Evolutionary conservation across 2,797 vertebrate species (phyloP).

Genomic region (Microctenopoma lineatum): DNA sequence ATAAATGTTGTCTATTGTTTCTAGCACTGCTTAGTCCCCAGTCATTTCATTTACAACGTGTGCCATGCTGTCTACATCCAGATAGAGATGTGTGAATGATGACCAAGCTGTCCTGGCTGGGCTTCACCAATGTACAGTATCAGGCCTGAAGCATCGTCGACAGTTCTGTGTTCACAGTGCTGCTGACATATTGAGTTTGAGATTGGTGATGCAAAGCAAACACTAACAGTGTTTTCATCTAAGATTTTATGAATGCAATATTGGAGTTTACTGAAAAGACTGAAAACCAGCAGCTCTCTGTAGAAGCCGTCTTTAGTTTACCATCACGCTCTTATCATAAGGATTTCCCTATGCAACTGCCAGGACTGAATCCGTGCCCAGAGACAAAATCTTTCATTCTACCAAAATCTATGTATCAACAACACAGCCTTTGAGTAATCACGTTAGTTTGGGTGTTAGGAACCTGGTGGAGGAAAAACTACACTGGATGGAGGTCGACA

Average conservation of each 20-base stretch:
- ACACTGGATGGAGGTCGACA: conserved; percentile 14
- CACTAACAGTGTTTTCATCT: not conserved
- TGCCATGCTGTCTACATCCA: no score
- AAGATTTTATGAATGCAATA: conserved; percentile 18
- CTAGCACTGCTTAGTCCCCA: not conserved
- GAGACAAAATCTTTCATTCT: conserved; percentile 40
- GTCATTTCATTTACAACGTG: not conserved
- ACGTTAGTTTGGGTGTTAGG: conserved; percentile 35
- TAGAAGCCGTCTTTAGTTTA: conserved; percentile 42
- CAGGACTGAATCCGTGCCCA: conserved; percentile 38
- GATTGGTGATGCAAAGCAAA: not conserved
- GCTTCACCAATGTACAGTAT: not conserved
- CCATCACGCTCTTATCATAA: conserved; percentile 34
- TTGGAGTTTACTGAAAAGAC: not conserved
- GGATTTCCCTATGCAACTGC: conserved; percentile 44
- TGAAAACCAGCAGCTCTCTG: conserved; percentile 24
- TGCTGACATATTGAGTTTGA: conserved; percentile 10
- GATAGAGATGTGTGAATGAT: no score
- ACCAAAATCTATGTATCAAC: conserved; percentile 31
- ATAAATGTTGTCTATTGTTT: not conserved
- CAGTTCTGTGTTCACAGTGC: conserved; percentile 1
- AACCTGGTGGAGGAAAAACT: conserved; percentile 28
- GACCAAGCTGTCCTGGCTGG: not conserved
- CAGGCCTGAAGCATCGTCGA: not conserved
- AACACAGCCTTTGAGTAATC: conserved; percentile 36